Evolutionary conservation across 1,140 invertebrate species (phyloP).

Genomic region (Pentalonia nigronervosa): DNA sequence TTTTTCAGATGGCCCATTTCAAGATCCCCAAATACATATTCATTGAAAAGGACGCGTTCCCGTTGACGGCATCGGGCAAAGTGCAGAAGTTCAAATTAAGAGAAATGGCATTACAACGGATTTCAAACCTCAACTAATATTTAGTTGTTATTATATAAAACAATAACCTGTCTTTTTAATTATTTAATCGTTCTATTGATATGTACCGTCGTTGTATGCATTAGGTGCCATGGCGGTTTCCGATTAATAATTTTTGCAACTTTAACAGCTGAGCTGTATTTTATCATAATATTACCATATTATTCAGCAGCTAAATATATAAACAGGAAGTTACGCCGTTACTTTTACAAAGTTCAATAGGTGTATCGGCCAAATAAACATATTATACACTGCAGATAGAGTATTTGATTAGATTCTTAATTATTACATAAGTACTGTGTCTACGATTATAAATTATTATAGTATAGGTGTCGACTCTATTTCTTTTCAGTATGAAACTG

Average conservation of each 20-base stretch:
- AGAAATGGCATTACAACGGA: constrained; percentile 62
- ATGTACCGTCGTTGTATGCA: background rate
- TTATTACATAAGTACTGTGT: no score
- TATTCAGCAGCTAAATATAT: background rate
- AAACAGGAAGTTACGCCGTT: no score
- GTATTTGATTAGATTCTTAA: no score
- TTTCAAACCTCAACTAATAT: background rate
- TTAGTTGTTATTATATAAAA: background rate
- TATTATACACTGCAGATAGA: no score
- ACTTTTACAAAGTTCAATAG: no score
- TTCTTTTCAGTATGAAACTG: no score
- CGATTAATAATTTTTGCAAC: background rate
- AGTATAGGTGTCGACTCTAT: no score
- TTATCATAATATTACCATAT: background rate
- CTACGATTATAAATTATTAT: no score
- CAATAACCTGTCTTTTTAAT: background rate
- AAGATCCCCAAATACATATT: constrained; percentile 82
- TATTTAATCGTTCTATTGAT: background rate
- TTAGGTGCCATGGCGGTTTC: background rate
- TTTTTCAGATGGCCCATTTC: constrained; percentile 76
- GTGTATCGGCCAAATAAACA: no score
- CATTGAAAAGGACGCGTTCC: constrained; percentile 71
- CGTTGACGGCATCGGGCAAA: constrained; percentile 85
- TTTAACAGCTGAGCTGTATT: background rate
- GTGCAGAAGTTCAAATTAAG: constrained; percentile 77